Evolutionary conservation across 2,888 invertebrate species (phyloP), one percentile per base, ranked within the genome.

Genomic region (Leucophenga montana): DNA sequence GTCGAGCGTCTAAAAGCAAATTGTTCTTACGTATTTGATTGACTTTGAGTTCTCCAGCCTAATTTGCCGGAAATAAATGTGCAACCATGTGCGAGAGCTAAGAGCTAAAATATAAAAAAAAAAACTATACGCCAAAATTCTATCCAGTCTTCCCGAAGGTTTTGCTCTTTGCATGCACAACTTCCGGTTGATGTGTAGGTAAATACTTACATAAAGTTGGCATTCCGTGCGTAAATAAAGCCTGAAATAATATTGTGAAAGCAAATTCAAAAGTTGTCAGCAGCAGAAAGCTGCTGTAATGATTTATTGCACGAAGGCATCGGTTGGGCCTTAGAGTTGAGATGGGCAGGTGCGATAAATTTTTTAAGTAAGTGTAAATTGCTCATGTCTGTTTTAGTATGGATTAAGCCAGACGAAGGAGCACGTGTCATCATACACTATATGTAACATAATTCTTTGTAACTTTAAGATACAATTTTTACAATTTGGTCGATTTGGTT

Each of bases 11-110:
- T 66, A 69, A 73, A 61, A 78, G 79, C 74, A 73, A 75, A 69
- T 77, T 31, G 33, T n/a, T 57, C n/a, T 50, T 18, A 8, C 8
- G n/a, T 50, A 64, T 44, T 68, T 68, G 67, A 61, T 68, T 59
- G 67, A 61, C 61, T 61, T 46, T 46, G 64, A 44, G 59, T 31
- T 59, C 18, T 75, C 72, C 73, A 77, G 76, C 77, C 81, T 83
- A 83, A 82, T 82, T 82, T 80, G 77, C 79, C 81, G 83, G 81
- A 82, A 82, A 82, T 82, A 82, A 82, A 82, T 82, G 81, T 81
- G 79, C 79, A 82, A 77, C 79, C 77, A 82, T 79, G 83, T 81
- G 83, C 74, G 71, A 50, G 72, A 72, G 69, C 48, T 64, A 46
- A 64, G 20, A 64, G 46, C 46, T 48, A 64, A 48, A 3, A 59